These are phyloP conservation scores for Schlechtendalia chinensis DNA, from an alignment of 1,140 invertebrate species.

Conservation along the genomic window DNA sequence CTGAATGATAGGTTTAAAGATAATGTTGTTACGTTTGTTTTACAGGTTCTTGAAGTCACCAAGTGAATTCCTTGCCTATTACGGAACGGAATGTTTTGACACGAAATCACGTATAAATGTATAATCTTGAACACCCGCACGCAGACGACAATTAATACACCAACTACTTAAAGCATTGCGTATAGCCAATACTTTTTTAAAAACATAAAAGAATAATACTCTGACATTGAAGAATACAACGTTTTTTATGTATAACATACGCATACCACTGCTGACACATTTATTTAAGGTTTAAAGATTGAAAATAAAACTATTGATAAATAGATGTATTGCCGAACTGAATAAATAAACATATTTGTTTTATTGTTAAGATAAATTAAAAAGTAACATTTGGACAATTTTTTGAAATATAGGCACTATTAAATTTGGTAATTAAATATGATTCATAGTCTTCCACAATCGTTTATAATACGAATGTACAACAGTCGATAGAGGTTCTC, in stretches of 20 bases:
- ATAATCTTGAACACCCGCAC: slow-evolving; percentile 36
- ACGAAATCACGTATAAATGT: slow-evolving; percentile 47
- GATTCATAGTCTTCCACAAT: too few relatives aligned
- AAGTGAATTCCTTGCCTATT: slow-evolving; percentile 47
- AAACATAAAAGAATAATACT: neutral
- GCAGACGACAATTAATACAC: neutral
- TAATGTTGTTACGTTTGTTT: slow-evolving; percentile 16
- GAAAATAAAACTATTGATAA: too few relatives aligned
- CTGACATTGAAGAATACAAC: neutral
- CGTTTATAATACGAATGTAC: too few relatives aligned
- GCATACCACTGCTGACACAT: too few relatives aligned
- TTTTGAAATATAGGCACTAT: too few relatives aligned
- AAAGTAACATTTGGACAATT: too few relatives aligned
- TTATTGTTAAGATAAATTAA: too few relatives aligned
- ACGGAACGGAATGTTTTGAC: slow-evolving; percentile 43
- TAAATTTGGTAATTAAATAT: too few relatives aligned
- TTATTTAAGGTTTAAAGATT: too few relatives aligned
- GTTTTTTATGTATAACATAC: too few relatives aligned
- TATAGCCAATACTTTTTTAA: neutral
- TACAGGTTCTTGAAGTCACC: slow-evolving; percentile 29
- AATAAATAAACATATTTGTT: too few relatives aligned
- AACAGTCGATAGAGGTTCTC: neutral
- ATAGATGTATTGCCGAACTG: too few relatives aligned
- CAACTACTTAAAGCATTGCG: neutral
- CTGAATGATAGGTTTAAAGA: slow-evolving; percentile 17